phyloP scores from a whole-genome alignment of 2,797 vertebrate species.

The Oryzias sinensis region DNA sequence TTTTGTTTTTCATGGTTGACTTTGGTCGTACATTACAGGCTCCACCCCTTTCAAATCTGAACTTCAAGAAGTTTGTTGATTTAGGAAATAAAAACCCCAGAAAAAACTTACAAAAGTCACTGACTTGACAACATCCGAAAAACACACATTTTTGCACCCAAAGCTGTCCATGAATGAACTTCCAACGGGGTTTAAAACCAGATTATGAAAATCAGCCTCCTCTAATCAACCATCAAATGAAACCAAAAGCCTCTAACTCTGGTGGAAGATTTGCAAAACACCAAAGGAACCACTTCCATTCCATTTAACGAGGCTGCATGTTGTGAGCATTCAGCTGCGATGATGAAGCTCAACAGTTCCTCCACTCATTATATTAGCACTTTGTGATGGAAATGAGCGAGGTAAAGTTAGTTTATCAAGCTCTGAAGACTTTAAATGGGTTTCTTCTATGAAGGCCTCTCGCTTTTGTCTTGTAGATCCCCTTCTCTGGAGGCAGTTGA shows the following conservation, averaged over 20 bases:
- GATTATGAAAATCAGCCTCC: neutral
- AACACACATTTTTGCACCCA: neutral
- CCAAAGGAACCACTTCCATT: neutral
- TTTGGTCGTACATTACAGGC: slow-evolving; percentile 26
- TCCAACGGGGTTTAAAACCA: neutral
- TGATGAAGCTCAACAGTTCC: slow-evolving; percentile 19
- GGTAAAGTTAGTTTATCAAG: slow-evolving; percentile 40
- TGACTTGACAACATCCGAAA: no score
- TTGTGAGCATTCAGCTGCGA: neutral
- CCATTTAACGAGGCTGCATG: neutral
- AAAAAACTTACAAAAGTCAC: no score
- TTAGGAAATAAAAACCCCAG: no score
- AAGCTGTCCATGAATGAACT: neutral
- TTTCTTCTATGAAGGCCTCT: slow-evolving; percentile 42
- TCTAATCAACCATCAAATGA: neutral
- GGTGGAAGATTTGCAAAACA: neutral
- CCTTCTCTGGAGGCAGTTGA: neutral
- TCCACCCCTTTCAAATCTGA: no score
- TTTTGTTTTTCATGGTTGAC: no score
- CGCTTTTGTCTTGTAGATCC: slow-evolving; percentile 51
- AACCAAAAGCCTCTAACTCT: neutral
- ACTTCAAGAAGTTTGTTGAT: no score
- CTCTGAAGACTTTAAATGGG: slow-evolving; percentile 36
- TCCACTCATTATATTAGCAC: slow-evolving; percentile 19
- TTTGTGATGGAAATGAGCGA: slow-evolving; percentile 50